Percentiles rank a stretch among this genome's conserved stretches.
These are phyloP conservation scores for Ricordea florida DNA, from an alignment of 92 coral and sea anemone species.

Conservation along the genomic window DNA sequence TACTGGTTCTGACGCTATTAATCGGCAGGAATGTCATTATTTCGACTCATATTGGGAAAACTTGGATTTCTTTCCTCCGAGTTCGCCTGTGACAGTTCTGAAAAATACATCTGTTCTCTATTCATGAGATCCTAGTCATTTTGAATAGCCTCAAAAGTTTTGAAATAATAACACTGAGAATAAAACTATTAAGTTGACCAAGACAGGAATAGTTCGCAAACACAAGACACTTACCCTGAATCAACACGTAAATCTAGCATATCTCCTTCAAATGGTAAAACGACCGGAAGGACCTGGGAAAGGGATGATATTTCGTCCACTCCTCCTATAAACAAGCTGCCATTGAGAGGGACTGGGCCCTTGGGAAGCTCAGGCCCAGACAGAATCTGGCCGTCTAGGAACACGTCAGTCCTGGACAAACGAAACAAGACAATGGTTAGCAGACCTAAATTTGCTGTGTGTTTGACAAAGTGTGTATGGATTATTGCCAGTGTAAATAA, in stretches of 20 bases:
- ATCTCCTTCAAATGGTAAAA: slow-evolving; percentile 77
- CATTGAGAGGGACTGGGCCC: slow-evolving; percentile 71
- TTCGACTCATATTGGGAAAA: no score
- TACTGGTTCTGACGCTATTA: no score
- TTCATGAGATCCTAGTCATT: no score
- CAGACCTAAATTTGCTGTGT: background rate
- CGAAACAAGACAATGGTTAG: background rate
- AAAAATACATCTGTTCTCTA: no score
- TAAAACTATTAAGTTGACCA: no score
- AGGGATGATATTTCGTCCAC: slow-evolving; percentile 41
- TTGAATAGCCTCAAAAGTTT: no score
- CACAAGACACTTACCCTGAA: slow-evolving; percentile 42
- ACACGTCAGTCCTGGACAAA: background rate
- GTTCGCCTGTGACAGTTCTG: no score
- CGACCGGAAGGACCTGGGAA: slow-evolving; percentile 73
- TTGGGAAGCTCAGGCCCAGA: slow-evolving; percentile 40
- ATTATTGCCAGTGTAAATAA: no score
- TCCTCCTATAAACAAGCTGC: slow-evolving; percentile 83
- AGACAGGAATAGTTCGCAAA: background rate
- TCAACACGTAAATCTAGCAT: slow-evolving; percentile 62
- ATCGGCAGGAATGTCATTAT: no score
- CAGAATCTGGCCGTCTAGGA: background rate
- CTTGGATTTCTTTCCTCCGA: no score
- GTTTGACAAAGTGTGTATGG: no score
- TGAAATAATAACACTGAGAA: no score